Conservation (phyloP, 2,888 invertebrate genomes). For the Caenorhabditis zanzibari region DNA sequence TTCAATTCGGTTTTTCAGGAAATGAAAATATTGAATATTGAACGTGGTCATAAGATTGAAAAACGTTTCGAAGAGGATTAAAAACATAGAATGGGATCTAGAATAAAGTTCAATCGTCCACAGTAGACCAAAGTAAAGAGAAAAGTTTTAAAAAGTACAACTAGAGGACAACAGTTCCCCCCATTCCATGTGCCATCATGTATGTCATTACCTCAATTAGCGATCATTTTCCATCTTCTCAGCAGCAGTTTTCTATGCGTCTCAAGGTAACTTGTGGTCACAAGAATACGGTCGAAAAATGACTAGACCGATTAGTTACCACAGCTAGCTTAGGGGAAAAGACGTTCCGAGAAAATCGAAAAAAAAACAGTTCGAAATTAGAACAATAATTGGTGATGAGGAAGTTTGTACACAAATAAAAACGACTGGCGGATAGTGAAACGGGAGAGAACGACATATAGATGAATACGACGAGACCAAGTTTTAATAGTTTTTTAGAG, state of each 20-base stretch:
- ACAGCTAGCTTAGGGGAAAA: slow-evolving; percentile 3
- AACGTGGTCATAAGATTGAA: too few relatives aligned
- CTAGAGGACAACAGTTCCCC: slow-evolving; percentile 18
- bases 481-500: slow-evolving; percentile 29
- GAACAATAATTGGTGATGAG: slow-evolving; percentile 30
- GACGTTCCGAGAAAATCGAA: neutral
- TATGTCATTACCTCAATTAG: slow-evolving; percentile 61
- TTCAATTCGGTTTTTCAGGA: too few relatives aligned
- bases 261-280: slow-evolving; percentile 57
- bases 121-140: neutral
- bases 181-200: slow-evolving; percentile 42
- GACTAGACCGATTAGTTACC: slow-evolving; percentile 39
- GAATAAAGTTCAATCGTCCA: too few relatives aligned
- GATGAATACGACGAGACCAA: slow-evolving; percentile 9
- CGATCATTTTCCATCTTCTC: slow-evolving; percentile 52
- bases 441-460: slow-evolving; percentile 1
- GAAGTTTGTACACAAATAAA: slow-evolving; percentile 5
- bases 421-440: slow-evolving; percentile 4
- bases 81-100: too few relatives aligned
- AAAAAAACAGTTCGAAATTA: slow-evolving; percentile 9
- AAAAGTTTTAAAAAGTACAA: slow-evolving; percentile 13
- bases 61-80: too few relatives aligned
- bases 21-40: too few relatives aligned
- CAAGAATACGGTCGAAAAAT: slow-evolving; percentile 39
- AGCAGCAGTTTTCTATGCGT: slow-evolving; percentile 35